A percentile compares a stretch with the other conserved stretches of the same genome.
phyloP scores from a whole-genome alignment of 2,113 vertebrate species.

The Nicator chloris region DNA sequence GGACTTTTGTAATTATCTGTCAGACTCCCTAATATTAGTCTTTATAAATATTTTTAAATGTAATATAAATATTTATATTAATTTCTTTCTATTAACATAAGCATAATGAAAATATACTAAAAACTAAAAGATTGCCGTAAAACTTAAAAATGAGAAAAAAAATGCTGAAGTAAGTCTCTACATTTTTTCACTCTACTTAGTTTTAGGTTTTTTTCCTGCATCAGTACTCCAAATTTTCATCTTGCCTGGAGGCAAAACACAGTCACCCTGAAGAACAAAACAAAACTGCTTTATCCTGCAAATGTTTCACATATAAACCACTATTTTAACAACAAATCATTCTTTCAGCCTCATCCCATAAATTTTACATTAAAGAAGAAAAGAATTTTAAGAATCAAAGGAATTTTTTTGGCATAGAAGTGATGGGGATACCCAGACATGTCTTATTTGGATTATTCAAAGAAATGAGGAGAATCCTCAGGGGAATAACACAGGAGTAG shows the following conservation, averaged over 20 bases:
- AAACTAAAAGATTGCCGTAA: not conserved
- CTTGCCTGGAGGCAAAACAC: not conserved
- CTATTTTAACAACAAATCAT: not conserved
- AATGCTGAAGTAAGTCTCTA: not conserved
- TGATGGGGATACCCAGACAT: not conserved
- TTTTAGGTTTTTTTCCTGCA: not conserved
- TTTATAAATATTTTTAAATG: not conserved
- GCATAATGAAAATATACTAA: not conserved
- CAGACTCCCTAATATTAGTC: not conserved
- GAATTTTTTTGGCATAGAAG: not conserved
- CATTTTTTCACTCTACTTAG: not conserved
- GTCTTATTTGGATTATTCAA: not conserved
- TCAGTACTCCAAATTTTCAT: not conserved
- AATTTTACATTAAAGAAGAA: not conserved
- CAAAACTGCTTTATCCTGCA: not conserved
- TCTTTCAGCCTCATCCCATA: not conserved
- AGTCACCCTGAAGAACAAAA: not conserved
- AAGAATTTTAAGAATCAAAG: not conserved
- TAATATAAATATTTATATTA: accelerated
- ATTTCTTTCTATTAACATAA: not conserved
- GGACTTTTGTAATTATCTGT: not conserved
- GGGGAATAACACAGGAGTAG: not conserved
- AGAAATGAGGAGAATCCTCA: not conserved
- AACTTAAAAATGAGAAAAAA: not conserved
- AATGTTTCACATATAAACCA: not conserved